These are phyloP conservation scores for Lordiphosa fenestrarum DNA, from an alignment of 2,888 invertebrate genomes.

Conservation along the genomic window DNA sequence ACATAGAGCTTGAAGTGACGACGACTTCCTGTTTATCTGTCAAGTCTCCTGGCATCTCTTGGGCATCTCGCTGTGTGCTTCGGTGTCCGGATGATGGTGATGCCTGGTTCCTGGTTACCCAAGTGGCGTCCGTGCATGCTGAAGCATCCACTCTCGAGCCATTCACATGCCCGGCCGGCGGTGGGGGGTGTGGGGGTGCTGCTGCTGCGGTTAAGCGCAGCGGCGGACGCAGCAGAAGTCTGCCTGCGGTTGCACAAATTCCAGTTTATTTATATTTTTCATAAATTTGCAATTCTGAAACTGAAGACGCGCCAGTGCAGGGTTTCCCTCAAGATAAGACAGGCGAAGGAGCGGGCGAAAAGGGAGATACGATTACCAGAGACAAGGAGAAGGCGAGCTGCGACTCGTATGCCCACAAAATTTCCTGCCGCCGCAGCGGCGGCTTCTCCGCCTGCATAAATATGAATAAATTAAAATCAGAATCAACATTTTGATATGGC, in stretches of 20 bases:
- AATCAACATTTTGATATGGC: slow-evolving; percentile 71
- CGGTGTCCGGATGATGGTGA: slow-evolving; percentile 17
- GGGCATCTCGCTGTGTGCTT: slow-evolving; percentile 9
- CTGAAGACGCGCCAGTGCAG: neutral
- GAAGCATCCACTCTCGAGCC: slow-evolving; percentile 73
- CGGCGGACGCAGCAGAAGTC: slow-evolving; percentile 15
- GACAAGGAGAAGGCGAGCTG: too few relatives aligned
- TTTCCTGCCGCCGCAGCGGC: slow-evolving; percentile 21
- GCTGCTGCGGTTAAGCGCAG: slow-evolving; percentile 49
- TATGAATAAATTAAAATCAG: slow-evolving; percentile 72
- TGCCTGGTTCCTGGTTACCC: slow-evolving; percentile 31
- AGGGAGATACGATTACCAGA: too few relatives aligned
- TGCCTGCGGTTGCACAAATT: too few relatives aligned
- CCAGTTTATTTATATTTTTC: neutral
- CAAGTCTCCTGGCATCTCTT: slow-evolving; percentile 51
- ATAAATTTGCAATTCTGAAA: neutral
- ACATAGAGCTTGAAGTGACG: slow-evolving; percentile 68
- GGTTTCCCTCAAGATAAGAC: too few relatives aligned
- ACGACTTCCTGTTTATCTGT: slow-evolving; percentile 71
- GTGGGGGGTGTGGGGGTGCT: slow-evolving; percentile 1
- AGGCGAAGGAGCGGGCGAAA: too few relatives aligned
- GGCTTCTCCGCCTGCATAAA: slow-evolving; percentile 73
- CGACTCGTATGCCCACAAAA: slow-evolving; percentile 42
- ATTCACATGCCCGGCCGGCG: slow-evolving; percentile 51
- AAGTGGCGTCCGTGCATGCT: slow-evolving; percentile 74